A percentile compares a stretch with the other conserved stretches of the same genome.
These are phyloP conservation scores for Platycnemis pennipes DNA, from an alignment of 2,888 invertebrate genomes.

Conservation along the genomic window DNA sequence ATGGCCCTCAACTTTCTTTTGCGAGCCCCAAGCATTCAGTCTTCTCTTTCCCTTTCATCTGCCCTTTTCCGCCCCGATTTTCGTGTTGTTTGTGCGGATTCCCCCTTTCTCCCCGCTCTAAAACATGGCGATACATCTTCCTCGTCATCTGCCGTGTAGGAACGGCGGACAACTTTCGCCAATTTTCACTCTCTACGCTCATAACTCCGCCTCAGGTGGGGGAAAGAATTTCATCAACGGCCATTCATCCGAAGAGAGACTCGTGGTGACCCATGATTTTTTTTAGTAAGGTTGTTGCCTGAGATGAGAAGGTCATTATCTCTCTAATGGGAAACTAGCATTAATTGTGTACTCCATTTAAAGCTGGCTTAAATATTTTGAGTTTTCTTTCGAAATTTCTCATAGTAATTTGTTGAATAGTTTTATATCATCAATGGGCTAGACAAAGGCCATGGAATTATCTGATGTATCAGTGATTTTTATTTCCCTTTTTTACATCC, in stretches of 20 bases:
- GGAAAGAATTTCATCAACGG: neutral
- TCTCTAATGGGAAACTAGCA: neutral
- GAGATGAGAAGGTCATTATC: neutral
- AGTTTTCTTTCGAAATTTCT: no score
- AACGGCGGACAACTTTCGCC: neutral
- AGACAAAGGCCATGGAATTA: no score
- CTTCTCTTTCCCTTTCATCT: neutral
- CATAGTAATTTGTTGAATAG: no score
- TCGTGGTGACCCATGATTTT: neutral
- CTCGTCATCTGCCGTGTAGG: neutral
- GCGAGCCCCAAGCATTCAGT: neutral
- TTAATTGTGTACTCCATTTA: neutral
- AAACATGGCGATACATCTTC: neutral
- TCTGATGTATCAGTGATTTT: no score
- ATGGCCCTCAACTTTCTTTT: conserved; percentile 34
- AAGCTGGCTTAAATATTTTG: no score
- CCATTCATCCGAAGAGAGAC: neutral
- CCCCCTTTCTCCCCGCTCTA: neutral
- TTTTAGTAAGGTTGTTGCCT: neutral
- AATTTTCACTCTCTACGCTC: neutral
- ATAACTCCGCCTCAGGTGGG: neutral
- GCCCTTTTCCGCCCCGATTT: conserved; percentile 13
- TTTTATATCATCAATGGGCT: no score
- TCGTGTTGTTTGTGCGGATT: neutral
- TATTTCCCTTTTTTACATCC: no score